A percentile compares a stretch with the other conserved stretches of the same genome.
Evolutionary conservation across 1,140 invertebrate species (phyloP).

Genomic region (Bicyclus anynana): DNA sequence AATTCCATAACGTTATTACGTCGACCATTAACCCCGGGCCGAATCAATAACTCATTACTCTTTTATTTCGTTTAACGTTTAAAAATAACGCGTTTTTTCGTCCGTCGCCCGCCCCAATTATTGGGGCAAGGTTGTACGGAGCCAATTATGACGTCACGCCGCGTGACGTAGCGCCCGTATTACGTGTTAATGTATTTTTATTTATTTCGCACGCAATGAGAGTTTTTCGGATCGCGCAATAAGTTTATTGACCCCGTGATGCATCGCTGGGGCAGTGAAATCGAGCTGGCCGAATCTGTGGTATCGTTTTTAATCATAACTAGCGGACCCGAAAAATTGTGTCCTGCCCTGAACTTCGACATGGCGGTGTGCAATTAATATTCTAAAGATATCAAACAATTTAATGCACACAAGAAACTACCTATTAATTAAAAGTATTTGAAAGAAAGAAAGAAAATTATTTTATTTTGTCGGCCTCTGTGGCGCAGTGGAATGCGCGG

Average conservation of each 20-base stretch:
- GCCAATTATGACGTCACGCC: conserved; percentile 54
- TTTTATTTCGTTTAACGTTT: conserved; percentile 59
- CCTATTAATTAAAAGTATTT: too few relatives aligned
- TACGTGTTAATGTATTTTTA: conserved; percentile 38
- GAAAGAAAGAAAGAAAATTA: too few relatives aligned
- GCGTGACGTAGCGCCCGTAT: conserved; percentile 26
- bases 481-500: too few relatives aligned
- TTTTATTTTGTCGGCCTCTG: too few relatives aligned
- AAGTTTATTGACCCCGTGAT: conserved; percentile 16
- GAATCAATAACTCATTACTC: conserved; percentile 62
- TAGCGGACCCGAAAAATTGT: too few relatives aligned
- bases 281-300: not conserved
- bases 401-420: too few relatives aligned
- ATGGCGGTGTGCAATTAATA: too few relatives aligned
- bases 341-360: too few relatives aligned
- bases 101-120: conserved; percentile 48
- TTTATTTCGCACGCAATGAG: conserved; percentile 32
- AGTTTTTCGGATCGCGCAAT: conserved; percentile 21
- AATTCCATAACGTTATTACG: conserved; percentile 41
- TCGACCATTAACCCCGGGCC: conserved; percentile 44
- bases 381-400: too few relatives aligned
- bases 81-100: conserved; percentile 58
- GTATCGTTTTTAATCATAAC: not conserved
- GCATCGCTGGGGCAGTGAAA: not conserved
- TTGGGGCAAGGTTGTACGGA: conserved; percentile 53